Evolutionary conservation across 2,113 vertebrate species (phyloP).

Genomic region (Natator depressus): DNA sequence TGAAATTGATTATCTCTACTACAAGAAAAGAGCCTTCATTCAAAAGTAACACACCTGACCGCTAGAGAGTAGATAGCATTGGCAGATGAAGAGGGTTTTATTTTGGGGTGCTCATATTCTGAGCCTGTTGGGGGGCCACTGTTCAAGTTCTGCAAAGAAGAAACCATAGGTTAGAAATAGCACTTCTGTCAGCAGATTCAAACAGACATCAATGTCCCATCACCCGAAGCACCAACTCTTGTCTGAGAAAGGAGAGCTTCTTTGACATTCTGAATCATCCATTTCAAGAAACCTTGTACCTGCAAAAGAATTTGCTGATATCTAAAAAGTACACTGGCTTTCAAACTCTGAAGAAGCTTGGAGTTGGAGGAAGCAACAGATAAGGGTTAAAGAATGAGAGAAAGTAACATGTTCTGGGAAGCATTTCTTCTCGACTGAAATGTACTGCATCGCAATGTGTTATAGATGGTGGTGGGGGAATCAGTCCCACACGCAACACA

Average conservation of each 20-base stretch:
- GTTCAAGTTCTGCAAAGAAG: conserved; percentile 81
- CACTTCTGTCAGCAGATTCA: neutral
- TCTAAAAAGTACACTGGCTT: neutral
- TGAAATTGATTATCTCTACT: neutral
- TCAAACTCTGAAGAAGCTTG: neutral
- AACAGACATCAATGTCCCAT: neutral
- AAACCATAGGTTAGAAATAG: conserved; percentile 30
- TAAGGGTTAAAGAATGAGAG: neutral
- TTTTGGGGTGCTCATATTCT: conserved; percentile 92
- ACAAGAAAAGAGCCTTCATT: neutral
- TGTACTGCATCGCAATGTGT: neutral
- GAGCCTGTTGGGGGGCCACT: conserved; percentile 67
- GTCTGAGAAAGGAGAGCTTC: neutral
- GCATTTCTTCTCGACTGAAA: neutral
- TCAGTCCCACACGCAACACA: neutral
- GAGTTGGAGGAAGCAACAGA: neutral
- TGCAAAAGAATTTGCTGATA: neutral
- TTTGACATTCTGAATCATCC: neutral
- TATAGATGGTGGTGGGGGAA: neutral
- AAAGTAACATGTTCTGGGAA: neutral
- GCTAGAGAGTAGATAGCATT: conserved; percentile 94
- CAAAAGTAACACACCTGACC: conserved; percentile 80
- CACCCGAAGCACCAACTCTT: neutral
- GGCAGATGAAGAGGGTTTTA: conserved; percentile 93
- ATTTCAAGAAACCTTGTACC: neutral